Base-by-base conservation (phyloP, 2,797 vertebrate species). In the Pantherophis alleghaniensis region DNA sequence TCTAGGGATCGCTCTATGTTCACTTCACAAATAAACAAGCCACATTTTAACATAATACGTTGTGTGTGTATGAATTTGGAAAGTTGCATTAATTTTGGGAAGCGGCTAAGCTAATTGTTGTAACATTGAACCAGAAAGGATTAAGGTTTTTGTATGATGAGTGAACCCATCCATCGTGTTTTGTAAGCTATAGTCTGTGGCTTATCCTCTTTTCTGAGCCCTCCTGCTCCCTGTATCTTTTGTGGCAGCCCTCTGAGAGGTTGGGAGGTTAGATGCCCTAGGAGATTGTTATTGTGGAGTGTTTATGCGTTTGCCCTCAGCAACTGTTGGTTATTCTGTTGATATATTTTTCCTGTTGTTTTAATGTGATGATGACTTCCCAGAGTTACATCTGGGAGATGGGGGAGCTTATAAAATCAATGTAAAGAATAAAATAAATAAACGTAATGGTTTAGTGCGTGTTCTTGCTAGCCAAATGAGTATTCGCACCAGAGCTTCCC, bases 381-480 rank as follows among this genome's bases (percentile, higher is more conserved):
- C 74, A 83, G 74, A 47, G 37, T 79, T 11, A 11, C 20, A 24
- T 42, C 74, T 42, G 74, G 74, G 37, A 79, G 74, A 79, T 2
- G 9, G 74, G 37, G 37, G 37, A 47, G 2, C 74, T 12, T 83
- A 24, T 83, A 24, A 83, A 83, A 83, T 5, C 74, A 83, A 12
- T 24, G 10, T 24, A 42, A 83, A 12, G 10, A 47, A 83, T 47
- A 5, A 24, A 24, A 24, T 47, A 24, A 47, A 5, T 24, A 42
- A 47, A 13, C 2, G 10, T 47, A 1, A 79, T 0, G 9, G 3
- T 79, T 79, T 1, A 47, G 18, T 22, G 37, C 2, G 9, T 47
- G 37, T 10, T 5, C 37, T 42, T 11, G 74, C 74, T 11, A 11
- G 74, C 20, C 18, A 11, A 11, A 11, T 24, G 74, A 42, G 9